phyloP scores from a whole-genome alignment of 2,797 vertebrate species.

The Kryptolebias ocellatus region DNA sequence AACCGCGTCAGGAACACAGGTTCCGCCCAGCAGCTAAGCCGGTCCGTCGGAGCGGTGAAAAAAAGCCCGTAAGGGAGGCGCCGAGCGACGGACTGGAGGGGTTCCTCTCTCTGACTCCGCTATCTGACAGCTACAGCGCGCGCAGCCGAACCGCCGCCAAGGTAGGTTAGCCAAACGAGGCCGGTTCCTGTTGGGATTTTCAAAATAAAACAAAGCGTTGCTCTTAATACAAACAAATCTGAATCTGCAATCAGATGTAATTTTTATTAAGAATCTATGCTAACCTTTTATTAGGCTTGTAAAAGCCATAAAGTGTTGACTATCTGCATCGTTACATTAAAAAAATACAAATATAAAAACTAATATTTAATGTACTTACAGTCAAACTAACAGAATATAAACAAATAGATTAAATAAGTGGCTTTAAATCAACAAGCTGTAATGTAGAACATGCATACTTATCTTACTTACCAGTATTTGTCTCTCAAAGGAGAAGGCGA shows the following conservation, averaged over 20 bases:
- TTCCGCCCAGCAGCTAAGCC: conserved; percentile 61
- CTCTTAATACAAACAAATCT: not conserved
- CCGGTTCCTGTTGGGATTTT: conserved; percentile 10
- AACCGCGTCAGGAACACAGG: not conserved
- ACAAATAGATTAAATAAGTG: too few species aligned
- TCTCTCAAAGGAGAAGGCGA: too few species aligned
- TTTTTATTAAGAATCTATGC: too few species aligned
- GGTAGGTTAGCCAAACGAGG: accelerated
- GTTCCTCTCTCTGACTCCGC: conserved; percentile 11
- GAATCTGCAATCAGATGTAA: not conserved
- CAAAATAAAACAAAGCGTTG: conserved; percentile 37
- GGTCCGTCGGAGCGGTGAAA: conserved; percentile 43
- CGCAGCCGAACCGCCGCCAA: conserved; percentile 18
- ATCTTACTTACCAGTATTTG: too few species aligned
- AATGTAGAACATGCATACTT: too few species aligned
- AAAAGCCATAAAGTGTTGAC: too few species aligned
- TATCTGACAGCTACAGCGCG: conserved; percentile 50
- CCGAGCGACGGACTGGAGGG: conserved; percentile 34
- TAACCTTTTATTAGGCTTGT: too few species aligned
- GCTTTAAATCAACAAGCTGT: too few species aligned
- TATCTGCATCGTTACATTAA: too few species aligned
- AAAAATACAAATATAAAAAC: too few species aligned
- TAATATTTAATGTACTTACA: too few species aligned
- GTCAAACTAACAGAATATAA: too few species aligned
- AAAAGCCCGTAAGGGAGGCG: conserved; percentile 25